These are phyloP conservation scores for Drosophila sulfurigaster DNA, from an alignment of 1,140 invertebrate species.

Conservation along the genomic window DNA sequence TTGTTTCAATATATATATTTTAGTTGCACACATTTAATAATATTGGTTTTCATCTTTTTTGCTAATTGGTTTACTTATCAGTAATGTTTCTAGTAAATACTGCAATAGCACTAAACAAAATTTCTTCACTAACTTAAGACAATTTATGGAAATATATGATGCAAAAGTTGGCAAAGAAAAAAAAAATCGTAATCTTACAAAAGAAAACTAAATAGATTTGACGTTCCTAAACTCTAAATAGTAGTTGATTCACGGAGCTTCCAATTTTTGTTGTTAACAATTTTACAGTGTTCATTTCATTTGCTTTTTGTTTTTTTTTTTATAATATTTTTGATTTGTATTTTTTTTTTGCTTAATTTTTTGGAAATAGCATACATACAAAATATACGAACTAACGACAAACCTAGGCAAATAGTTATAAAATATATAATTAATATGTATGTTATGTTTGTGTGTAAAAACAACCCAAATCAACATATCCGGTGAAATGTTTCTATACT, in stretches of 20 bases:
- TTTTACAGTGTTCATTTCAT: constrained; percentile 26
- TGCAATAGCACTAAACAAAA: constrained; percentile 79
- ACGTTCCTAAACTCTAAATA: constrained; percentile 18
- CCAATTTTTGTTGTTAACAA: constrained; percentile 33
- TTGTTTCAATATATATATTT: constrained; percentile 29
- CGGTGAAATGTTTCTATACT: not conserved
- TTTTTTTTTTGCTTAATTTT: constrained; percentile 6
- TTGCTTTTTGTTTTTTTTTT: constrained; percentile 36
- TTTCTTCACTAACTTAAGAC: constrained; percentile 68
- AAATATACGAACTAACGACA: constrained; percentile 25
- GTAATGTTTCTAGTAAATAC: constrained; percentile 71
- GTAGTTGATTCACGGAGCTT: constrained; percentile 2
- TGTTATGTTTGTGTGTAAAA: constrained; percentile 18
- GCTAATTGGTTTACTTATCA: constrained; percentile 45
- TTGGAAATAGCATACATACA: constrained; percentile 64
- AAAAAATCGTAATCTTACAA: constrained; percentile 16
- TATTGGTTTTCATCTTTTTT: constrained; percentile 10
- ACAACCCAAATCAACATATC: constrained; percentile 20
- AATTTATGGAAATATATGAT: constrained; percentile 66
- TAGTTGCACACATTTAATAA: constrained; percentile 23
- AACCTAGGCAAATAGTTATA: constrained; percentile 46
- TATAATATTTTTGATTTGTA: too few species aligned
- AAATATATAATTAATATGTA: constrained; percentile 27
- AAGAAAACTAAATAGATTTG: constrained; percentile 22
- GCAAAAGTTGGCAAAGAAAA: constrained; percentile 50